phyloP scores from a whole-genome alignment of 2,113 vertebrate genomes.

The Campylomormyrus tamandua region DNA sequence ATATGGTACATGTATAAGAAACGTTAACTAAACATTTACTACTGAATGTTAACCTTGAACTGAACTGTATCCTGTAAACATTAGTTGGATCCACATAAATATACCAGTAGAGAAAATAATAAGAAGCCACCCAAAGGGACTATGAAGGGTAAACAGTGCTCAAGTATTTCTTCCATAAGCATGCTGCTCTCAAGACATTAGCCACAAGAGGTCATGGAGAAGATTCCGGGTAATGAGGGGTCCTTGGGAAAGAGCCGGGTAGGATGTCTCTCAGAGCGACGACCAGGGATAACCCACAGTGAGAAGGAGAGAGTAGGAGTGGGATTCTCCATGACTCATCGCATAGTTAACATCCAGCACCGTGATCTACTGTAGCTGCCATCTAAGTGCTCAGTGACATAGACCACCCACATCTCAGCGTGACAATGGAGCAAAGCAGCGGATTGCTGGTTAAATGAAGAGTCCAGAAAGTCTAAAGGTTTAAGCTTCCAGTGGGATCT shows the following conservation, averaged over 20 bases:
- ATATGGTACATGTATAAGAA: neutral
- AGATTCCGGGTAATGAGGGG: neutral
- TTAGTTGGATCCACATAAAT: neutral
- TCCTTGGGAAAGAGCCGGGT: slow-evolving; percentile 12
- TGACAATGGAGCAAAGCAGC: neutral
- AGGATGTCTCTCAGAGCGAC: neutral
- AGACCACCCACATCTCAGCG: neutral
- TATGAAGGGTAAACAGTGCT: slow-evolving; percentile 4
- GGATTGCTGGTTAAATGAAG: neutral
- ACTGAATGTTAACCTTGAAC: neutral
- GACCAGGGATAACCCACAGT: neutral
- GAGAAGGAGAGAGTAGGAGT: neutral
- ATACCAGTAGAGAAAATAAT: neutral
- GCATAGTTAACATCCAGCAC: neutral
- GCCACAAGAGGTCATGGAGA: neutral
- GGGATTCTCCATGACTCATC: neutral
- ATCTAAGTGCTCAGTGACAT: neutral
- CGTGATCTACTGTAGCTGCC: neutral
- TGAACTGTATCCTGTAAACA: neutral
- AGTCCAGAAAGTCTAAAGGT: neutral
- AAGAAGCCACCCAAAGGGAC: neutral
- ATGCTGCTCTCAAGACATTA: neutral
- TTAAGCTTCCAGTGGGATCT: neutral
- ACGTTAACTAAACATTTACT: neutral
- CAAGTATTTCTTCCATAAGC: neutral